These are phyloP conservation scores for Poliocrania exsul DNA, from an alignment of 2,797 vertebrate genomes.

Conservation along the genomic window DNA sequence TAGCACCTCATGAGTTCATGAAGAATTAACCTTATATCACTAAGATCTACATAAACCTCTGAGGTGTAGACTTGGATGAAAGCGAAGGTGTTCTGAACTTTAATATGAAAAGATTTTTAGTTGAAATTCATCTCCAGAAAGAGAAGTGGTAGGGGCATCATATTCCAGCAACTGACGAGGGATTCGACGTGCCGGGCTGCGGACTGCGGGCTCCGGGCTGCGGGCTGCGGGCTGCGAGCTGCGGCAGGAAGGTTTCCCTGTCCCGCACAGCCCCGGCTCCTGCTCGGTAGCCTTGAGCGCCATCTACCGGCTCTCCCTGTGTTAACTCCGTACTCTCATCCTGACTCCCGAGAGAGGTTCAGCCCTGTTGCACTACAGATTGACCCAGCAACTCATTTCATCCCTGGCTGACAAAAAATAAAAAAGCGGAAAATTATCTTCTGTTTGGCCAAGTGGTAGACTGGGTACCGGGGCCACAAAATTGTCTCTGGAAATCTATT, in stretches of 20 bases:
- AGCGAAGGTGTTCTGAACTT: not conserved
- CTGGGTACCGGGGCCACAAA: not conserved
- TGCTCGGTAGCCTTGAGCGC: not conserved
- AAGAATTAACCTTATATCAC: not conserved
- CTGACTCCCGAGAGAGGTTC: accelerated
- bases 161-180: not conserved
- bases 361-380: accelerated
- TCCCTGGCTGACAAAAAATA: not conserved
- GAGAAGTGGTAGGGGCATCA: accelerated
- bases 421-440: not conserved
- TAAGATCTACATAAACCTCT: not conserved
- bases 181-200: not conserved
- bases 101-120: not conserved
- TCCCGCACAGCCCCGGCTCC: accelerated
- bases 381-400: not conserved
- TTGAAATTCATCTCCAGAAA: not conserved
- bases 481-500: not conserved
- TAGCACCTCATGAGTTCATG: not conserved
- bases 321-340: accelerated
- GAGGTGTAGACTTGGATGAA: not conserved
- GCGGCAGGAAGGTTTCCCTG: accelerated
- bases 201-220: too few species aligned
- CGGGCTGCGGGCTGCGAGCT: not conserved
- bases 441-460: not conserved
- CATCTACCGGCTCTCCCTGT: not conserved